Conservation (phyloP, 2,113 vertebrate species). For the Hydropotes inermis region DNA sequence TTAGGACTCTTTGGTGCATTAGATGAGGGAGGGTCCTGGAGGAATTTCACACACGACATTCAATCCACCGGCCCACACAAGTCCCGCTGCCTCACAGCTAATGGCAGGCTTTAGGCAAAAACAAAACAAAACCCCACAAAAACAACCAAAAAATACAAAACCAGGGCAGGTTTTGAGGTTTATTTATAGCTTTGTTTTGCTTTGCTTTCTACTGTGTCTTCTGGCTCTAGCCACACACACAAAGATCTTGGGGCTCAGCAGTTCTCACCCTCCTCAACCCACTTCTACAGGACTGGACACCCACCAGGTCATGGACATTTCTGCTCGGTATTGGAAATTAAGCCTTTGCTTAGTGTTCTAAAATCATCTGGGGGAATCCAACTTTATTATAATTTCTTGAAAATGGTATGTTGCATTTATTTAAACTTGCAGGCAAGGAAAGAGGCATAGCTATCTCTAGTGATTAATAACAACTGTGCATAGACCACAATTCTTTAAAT, state of each 20-base stretch:
- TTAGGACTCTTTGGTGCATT: neutral
- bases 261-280: neutral
- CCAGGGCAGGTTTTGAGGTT: neutral
- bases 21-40: neutral
- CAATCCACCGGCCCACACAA: neutral
- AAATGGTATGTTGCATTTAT: constrained; percentile 14
- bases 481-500: constrained; percentile 16
- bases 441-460: neutral
- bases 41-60: neutral
- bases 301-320: neutral
- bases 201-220: neutral
- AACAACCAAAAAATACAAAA: neutral
- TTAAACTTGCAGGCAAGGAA: constrained; percentile 30
- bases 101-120: constrained; percentile 15
- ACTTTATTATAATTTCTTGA: constrained; percentile 11
- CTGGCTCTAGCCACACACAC: neutral
- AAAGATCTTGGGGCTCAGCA: neutral
- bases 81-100: neutral
- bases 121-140: neutral
- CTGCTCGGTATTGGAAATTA: neutral
- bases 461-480: neutral
- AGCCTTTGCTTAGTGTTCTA: neutral
- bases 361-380: neutral
- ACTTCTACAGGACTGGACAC: neutral
- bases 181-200: neutral